These are phyloP conservation scores for Eristalis intricaria DNA, from an alignment of 2,888 invertebrate species.

Conservation along the genomic window DNA sequence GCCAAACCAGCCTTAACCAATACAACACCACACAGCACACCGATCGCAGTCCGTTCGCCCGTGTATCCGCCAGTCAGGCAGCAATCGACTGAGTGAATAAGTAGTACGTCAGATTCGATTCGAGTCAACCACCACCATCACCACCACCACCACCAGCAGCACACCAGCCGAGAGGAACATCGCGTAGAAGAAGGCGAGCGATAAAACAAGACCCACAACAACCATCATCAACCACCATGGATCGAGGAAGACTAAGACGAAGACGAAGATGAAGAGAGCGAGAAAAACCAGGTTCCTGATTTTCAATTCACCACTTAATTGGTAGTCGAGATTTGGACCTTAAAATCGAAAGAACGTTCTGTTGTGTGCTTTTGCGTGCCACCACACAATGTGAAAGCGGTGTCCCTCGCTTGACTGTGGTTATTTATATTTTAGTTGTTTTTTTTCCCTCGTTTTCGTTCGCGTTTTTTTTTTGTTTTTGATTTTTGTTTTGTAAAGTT, in stretches of 20 bases:
- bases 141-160: neutral
- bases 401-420: slow-evolving; percentile 33
- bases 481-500: neutral
- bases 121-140: slow-evolving; percentile 37
- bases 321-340: slow-evolving; percentile 72
- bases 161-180: slow-evolving; percentile 27
- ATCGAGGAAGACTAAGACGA: slow-evolving; percentile 39
- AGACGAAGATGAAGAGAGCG: slow-evolving; percentile 3
- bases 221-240: neutral
- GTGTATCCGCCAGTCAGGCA: neutral
- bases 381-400: slow-evolving; percentile 58
- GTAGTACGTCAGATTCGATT: slow-evolving; percentile 66
- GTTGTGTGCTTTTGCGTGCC: neutral
- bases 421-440: neutral
- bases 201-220: slow-evolving; percentile 19
- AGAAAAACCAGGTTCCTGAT: slow-evolving; percentile 72
- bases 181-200: slow-evolving; percentile 3
- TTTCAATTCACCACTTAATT: slow-evolving; percentile 72
- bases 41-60: slow-evolving; percentile 14
- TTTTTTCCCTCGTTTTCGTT: neutral
- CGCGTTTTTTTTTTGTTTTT: neutral
- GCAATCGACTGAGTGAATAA: slow-evolving; percentile 58
- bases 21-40: slow-evolving; percentile 46
- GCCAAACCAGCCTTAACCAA: slow-evolving; percentile 48
- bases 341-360: slow-evolving; percentile 71